Conservation (phyloP, 2,888 invertebrate genomes). For the Pristionchus mayeri region DNA sequence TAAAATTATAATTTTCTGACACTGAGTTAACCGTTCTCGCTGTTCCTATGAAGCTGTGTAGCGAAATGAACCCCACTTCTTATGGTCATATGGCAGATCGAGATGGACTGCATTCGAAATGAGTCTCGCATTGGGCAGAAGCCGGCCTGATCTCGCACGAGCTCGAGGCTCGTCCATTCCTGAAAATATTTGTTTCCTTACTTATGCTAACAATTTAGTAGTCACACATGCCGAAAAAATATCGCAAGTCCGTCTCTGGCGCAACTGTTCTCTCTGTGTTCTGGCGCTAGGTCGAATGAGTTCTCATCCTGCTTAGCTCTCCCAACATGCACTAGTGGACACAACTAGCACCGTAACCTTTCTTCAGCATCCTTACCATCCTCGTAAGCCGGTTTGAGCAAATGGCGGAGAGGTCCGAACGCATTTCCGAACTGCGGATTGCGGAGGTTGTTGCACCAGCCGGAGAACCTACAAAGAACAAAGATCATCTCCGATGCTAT, state of each 20-base stretch:
- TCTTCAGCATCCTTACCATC: too few relatives aligned
- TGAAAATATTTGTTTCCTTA: too few relatives aligned
- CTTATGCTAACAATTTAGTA: too few relatives aligned
- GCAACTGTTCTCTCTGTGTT: background rate
- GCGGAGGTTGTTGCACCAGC: conserved; percentile 46
- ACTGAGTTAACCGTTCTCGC: too few relatives aligned
- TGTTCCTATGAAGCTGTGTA: too few relatives aligned
- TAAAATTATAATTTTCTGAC: too few relatives aligned
- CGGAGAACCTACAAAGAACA: conserved; percentile 10
- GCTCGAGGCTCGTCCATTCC: conserved; percentile 68
- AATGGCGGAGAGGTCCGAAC: conserved; percentile 66
- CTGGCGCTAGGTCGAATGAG: background rate
- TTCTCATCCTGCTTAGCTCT: background rate
- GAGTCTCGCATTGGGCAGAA: conserved; percentile 88
- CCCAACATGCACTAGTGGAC: too few relatives aligned
- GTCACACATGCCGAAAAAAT: too few relatives aligned
- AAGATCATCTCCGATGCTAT: too few relatives aligned
- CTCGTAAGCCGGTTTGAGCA: conserved; percentile 70
- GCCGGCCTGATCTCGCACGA: conserved; percentile 74
- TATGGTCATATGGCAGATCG: conserved; percentile 58
- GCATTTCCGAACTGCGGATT: conserved; percentile 69
- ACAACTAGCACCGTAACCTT: too few relatives aligned
- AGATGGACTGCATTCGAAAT: conserved; percentile 89
- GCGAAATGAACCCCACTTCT: conserved; percentile 49
- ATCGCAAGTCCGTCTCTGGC: background rate